Base-by-base conservation (phyloP, 2,797 vertebrate genomes). In the Rhodeus uyekii region DNA sequence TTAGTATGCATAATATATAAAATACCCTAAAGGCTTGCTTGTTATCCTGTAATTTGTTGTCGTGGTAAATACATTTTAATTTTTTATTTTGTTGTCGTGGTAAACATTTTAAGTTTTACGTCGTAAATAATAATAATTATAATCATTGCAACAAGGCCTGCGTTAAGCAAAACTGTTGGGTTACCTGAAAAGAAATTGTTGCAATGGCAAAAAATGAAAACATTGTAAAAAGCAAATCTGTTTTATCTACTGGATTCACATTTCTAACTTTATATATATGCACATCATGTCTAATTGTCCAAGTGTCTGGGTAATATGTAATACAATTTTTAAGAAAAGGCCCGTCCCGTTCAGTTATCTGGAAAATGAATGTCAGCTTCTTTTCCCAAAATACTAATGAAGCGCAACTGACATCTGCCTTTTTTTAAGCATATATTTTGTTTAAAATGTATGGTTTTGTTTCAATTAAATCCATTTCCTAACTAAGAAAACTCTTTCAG, bases 261-360 rank as follows among this genome's bases (percentile, higher is more conserved):
- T 42, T 42, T 42, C 16, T 68, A 64, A 74, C 24, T 73, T 64
- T 0, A 73, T 50, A 10, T 36, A 64, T 73, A 72, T 61, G 53
- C 44, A 74, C 58, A 74, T 63, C 42, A 53, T 6, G 46, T 65
- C 34, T 32, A 32, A 65, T 81, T 65, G 34, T 64, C 58, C 16
- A 79, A 16, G 14, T 64, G 39, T 39, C 27, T 16, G 9, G 22
- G 16, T 68, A 38, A 38, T 65, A 13, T 38, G 24, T 1, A 42
- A n/a, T n/a, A n/a, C n/a, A n/a, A n/a, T n/a, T 69, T 27, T 79
- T 32, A 58, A 29, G 24, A 9, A 12, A 9, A 79, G 50, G 77
- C 48, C 77, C 58, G 50, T 68, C 24, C 27, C 50, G 68, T 72
- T 58, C 48, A 79, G 50, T 61, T 73, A 32, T 73, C 39, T 39